phyloP scores from a whole-genome alignment of 2,113 vertebrate genomes.

The Dromas ardeola region DNA sequence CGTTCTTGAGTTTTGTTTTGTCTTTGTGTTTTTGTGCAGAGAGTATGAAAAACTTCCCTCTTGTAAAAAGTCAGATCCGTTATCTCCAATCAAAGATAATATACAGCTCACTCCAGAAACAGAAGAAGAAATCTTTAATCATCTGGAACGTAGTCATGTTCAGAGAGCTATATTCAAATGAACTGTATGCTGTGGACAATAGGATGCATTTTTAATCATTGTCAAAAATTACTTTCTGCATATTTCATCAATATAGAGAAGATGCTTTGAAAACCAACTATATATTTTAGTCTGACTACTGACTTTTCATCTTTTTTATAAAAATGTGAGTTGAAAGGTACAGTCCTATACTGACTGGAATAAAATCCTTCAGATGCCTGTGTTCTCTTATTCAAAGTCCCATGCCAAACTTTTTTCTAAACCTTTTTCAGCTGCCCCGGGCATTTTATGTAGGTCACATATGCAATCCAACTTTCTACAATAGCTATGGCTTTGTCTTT shows the following conservation, averaged over 20 bases:
- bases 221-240: background rate
- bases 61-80: slow-evolving; percentile 76
- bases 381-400: background rate
- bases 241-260: background rate
- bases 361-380: slow-evolving; percentile 28
- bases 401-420: background rate
- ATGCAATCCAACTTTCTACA: background rate
- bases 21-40: slow-evolving; percentile 66
- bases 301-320: background rate
- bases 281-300: background rate
- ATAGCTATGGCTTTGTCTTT: background rate
- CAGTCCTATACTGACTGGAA: background rate
- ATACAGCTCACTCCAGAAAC: slow-evolving; percentile 75
- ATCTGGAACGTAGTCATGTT: slow-evolving; percentile 23
- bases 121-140: slow-evolving; percentile 73
- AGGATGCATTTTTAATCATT: slow-evolving; percentile 3
- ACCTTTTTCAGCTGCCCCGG: background rate
- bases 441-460: background rate
- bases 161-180: slow-evolving; percentile 76
- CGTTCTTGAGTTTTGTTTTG: background rate
- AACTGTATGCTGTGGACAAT: background rate
- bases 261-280: background rate
- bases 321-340: background rate
- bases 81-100: slow-evolving; percentile 86
- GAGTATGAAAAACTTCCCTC: slow-evolving; percentile 76